A percentile compares a stretch with the other conserved stretches of the same genome.
These are phyloP conservation scores for Bellardia bayeri DNA, from an alignment of 2,888 invertebrate genomes.

Conservation along the genomic window DNA sequence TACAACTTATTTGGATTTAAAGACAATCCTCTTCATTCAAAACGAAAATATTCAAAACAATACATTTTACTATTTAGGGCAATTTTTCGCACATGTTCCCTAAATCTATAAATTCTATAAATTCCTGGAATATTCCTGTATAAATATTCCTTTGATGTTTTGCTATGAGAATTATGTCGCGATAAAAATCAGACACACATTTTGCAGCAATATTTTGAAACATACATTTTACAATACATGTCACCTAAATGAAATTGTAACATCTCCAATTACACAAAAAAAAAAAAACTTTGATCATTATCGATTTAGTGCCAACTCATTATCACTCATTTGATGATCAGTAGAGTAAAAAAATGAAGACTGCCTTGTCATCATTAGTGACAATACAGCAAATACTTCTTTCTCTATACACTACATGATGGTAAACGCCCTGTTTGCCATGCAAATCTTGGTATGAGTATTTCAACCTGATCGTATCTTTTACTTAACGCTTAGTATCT, in stretches of 20 bases:
- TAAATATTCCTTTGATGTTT: background rate
- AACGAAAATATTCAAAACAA: background rate
- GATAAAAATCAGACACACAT: constrained; percentile 61
- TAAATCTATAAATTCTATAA: constrained; percentile 31
- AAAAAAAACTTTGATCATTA: constrained; percentile 23
- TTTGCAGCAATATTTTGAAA: background rate
- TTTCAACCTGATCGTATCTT: constrained; percentile 71
- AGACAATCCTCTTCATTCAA: too few relatives aligned
- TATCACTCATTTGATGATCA: constrained; percentile 63
- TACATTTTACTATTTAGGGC: background rate
- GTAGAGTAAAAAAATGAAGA: constrained; percentile 3
- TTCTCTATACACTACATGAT: background rate
- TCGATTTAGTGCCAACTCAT: constrained; percentile 68
- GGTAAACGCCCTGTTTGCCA: constrained; percentile 49
- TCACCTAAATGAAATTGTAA: constrained; percentile 1
- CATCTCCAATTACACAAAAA: constrained; percentile 55
- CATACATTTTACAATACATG: background rate
- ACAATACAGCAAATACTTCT: constrained; percentile 3
- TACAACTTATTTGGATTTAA: too few relatives aligned
- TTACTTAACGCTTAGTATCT: constrained; percentile 54
- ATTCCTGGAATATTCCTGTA: constrained; percentile 10
- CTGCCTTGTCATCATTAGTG: constrained; percentile 41
- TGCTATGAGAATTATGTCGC: constrained; percentile 26
- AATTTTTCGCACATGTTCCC: background rate
- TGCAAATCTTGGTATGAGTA: constrained; percentile 51